Conservation (phyloP, 2,888 invertebrate genomes). For the Coenonympha arcania region DNA sequence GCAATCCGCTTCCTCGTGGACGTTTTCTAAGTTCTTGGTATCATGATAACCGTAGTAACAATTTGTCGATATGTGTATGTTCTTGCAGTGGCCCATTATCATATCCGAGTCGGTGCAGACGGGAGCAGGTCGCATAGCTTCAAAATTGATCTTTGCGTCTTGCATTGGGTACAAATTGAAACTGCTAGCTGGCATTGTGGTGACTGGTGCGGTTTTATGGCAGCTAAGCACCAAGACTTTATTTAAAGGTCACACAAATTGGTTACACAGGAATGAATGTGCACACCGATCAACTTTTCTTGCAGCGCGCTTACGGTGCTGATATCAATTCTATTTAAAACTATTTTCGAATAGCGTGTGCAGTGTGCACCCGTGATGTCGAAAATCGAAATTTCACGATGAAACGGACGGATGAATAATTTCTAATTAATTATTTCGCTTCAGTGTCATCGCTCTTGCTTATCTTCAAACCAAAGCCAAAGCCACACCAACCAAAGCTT, state of each 20-base stretch:
- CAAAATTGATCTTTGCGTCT: conserved; percentile 66
- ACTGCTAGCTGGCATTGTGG: conserved; percentile 59
- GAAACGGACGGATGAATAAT: too few relatives aligned
- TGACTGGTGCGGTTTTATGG: not conserved
- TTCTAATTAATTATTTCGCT: too few relatives aligned
- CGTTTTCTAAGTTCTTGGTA: conserved; percentile 39
- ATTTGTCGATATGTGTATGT: conserved; percentile 67
- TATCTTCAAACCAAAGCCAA: too few relatives aligned
- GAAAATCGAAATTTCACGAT: too few relatives aligned
- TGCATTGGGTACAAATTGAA: conserved; percentile 56
- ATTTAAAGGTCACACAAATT: too few relatives aligned
- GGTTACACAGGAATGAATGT: too few relatives aligned
- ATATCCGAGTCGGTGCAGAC: conserved; percentile 54
- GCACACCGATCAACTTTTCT: too few relatives aligned
- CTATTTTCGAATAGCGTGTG: too few relatives aligned
- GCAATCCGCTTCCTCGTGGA: conserved; percentile 37
- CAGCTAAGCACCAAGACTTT: too few relatives aligned
- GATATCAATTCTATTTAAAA: not conserved
- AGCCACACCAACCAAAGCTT: too few relatives aligned
- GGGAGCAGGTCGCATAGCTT: conserved; percentile 62
- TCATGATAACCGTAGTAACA: conserved; percentile 71
- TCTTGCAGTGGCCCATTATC: conserved; percentile 59
- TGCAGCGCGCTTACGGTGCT: not conserved
- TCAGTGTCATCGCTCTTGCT: too few relatives aligned
- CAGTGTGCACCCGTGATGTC: too few relatives aligned